phyloP scores from a whole-genome alignment of 1,140 invertebrate species.

The Drosophila rhopaloa region DNA sequence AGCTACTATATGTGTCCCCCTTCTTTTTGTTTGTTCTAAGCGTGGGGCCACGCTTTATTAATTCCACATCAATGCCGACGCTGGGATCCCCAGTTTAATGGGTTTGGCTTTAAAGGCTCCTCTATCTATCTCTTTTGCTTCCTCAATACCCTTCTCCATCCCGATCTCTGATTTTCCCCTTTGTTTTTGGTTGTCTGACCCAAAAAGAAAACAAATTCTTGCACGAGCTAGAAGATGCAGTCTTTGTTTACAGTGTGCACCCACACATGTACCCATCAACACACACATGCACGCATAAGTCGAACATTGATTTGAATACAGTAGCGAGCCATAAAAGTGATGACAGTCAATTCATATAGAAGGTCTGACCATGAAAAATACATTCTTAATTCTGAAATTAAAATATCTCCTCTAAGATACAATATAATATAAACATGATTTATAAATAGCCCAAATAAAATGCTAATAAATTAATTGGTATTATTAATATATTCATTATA shows the following conservation, averaged over 20 bases:
- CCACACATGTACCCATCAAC: conserved; percentile 3
- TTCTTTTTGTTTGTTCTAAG: conserved; percentile 61
- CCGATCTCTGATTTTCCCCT: conserved; percentile 18
- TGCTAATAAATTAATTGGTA: too few species aligned
- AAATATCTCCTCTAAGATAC: too few species aligned
- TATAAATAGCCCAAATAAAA: too few species aligned
- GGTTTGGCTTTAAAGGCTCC: conserved; percentile 10
- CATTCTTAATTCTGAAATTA: not conserved
- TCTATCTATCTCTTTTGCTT: not conserved
- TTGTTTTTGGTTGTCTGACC: conserved; percentile 37
- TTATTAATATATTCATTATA: not conserved
- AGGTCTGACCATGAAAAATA: conserved; percentile 3
- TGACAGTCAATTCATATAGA: conserved; percentile 26
- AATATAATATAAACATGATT: too few species aligned
- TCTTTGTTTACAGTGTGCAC: conserved; percentile 54
- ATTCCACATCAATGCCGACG: conserved; percentile 73
- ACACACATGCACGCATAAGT: conserved; percentile 13
- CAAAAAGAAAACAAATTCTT: conserved; percentile 34
- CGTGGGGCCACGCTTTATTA: conserved; percentile 69
- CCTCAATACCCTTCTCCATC: not conserved
- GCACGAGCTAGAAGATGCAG: conserved; percentile 32
- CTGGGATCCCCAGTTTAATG: conserved; percentile 65
- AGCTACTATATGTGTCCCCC: not conserved
- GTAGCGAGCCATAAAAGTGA: conserved; percentile 36
- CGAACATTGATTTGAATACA: conserved; percentile 55